Base-by-base conservation (phyloP, 2,888 invertebrate genomes). In the Lepidochitona cinerea region DNA sequence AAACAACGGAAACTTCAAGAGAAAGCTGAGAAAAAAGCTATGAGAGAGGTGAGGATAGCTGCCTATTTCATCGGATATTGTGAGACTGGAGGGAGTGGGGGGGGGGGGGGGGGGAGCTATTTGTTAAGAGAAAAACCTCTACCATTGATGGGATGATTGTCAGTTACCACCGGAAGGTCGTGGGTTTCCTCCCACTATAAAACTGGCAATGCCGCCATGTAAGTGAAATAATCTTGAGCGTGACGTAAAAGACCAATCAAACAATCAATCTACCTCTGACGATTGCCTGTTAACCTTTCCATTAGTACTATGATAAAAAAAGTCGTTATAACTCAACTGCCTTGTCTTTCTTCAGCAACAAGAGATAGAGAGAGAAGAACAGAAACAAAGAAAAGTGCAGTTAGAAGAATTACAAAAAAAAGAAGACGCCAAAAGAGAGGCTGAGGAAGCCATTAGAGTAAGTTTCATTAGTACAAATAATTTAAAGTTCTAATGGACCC, bases 1-100 rank as follows among this genome's bases (percentile, higher is more conserved):
- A 99, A 98, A 92, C 92, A 96, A 37, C 96, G 96, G 0, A 99
- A 99, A 90, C 90, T 98, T 54, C 97, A 97, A 92, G 96, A 96
- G 0, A 99, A 99, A 95, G 80, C 97, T 96, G 88, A 96, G 94
- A 89, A 95, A 94, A 88, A 93, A 94, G 68, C 94, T 94, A 78
- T 93, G 96, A 81, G 98, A 97, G 90, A 93, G 84, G 87, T 88
- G 73, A 72, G 54, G 14, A 2, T 23, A 26, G 12, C 14, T 14
- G 9, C 23, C 9, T 14, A 59, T 9, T 9, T 18, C 9, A 12
- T 18, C 18, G 41, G 9, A 12, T 12, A 41, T 12, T 9, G 41
- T 9, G 41, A 41, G 18, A 9, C 41, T 18, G 18, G 18, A 41
- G 9, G n/a, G n/a, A n/a, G n/a, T n/a, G n/a, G n/a, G n/a, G n/a